phyloP scores from a whole-genome alignment of 2,797 vertebrate genomes.

The Micromesistius poutassou region DNA sequence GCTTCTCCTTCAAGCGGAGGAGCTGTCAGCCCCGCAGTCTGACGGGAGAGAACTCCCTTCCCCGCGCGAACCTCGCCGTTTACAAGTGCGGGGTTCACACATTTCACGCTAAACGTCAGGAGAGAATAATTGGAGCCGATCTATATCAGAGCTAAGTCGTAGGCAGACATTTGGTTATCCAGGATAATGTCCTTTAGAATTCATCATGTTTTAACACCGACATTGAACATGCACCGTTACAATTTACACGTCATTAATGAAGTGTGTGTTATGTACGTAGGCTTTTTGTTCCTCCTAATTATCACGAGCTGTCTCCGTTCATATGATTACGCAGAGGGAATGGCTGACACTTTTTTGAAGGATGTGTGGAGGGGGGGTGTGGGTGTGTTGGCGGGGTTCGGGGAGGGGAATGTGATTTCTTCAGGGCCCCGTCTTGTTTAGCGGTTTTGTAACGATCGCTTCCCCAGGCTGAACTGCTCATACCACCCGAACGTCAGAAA shows the following conservation, averaged over 20 bases:
- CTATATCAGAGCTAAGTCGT: background rate
- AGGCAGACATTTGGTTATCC: background rate
- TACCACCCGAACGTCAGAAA: background rate
- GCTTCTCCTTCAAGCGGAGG: conserved; percentile 12
- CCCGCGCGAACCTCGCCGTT: conserved; percentile 48
- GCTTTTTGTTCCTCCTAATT: background rate
- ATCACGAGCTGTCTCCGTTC: background rate
- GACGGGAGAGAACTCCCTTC: conserved; percentile 54
- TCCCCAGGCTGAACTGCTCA: background rate
- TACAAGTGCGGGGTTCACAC: conserved; percentile 53
- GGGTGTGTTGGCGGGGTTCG: background rate
- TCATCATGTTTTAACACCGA: background rate
- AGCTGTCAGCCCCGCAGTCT: conserved; percentile 57
- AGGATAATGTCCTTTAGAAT: background rate
- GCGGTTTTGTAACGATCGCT: background rate
- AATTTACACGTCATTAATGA: background rate
- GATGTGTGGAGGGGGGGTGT: background rate
- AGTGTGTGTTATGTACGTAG: no score
- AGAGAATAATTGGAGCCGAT: conserved; percentile 47
- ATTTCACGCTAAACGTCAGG: conserved; percentile 52
- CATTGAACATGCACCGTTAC: background rate
- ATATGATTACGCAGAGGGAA: background rate
- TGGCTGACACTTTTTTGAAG: background rate
- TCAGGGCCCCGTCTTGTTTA: background rate
- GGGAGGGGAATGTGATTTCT: background rate